These are phyloP conservation scores for Herminia tarsipennalis DNA, from an alignment of 2,888 invertebrate genomes.

Conservation along the genomic window DNA sequence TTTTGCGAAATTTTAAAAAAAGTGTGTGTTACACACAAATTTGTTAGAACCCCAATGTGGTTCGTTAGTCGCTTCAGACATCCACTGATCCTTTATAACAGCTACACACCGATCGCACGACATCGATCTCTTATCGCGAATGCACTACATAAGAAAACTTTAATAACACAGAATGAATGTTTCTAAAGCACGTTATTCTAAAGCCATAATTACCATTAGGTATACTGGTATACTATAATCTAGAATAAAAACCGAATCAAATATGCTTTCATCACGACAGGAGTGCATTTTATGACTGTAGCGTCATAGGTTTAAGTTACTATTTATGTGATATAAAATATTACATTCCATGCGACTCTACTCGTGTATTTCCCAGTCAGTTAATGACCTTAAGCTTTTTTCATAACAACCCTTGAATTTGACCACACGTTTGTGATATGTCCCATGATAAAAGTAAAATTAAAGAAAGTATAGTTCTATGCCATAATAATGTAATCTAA, in stretches of 20 bases:
- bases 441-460: too few species aligned
- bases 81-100: conserved; percentile 1
- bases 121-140: conserved; percentile 14
- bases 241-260: conserved; percentile 29
- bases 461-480: too few species aligned
- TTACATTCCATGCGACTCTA: too few species aligned
- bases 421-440: too few species aligned
- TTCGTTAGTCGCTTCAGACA: conserved; percentile 9
- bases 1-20: too few species aligned
- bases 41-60: too few species aligned
- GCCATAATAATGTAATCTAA: too few species aligned
- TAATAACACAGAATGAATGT: conserved; percentile 18
- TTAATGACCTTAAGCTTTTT: too few species aligned
- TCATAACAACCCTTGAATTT: too few species aligned
- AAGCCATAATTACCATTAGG: conserved; percentile 24
- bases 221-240: conserved; percentile 18
- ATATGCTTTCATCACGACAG: conserved; percentile 37
- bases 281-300: conserved; percentile 27
- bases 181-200: conserved; percentile 20
- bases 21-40: not conserved
- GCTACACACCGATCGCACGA: conserved; percentile 2
- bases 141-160: conserved; percentile 11
- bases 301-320: conserved; percentile 8
- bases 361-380: not conserved
- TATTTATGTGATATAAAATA: conserved; percentile 4